Conservation (phyloP, 1,140 invertebrate genomes). For the Brachionus asplanchnoidis region DNA sequence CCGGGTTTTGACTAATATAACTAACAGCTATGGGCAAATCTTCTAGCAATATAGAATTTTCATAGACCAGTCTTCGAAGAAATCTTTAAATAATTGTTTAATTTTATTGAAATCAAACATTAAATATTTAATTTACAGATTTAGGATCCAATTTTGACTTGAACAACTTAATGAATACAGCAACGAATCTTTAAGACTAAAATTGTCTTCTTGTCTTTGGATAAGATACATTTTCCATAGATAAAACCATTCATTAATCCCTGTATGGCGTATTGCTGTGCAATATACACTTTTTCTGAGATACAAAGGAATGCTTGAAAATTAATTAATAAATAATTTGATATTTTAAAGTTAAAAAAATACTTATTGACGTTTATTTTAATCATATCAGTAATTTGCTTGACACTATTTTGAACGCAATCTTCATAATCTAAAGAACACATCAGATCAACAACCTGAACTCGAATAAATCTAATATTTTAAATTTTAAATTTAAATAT, state of each 20-base stretch:
- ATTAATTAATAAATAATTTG: not conserved
- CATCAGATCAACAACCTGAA: slow-evolving; percentile 25
- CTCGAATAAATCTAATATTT: not conserved
- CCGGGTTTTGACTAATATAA: slow-evolving; percentile 34
- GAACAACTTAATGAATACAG: slow-evolving; percentile 34
- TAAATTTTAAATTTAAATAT: not conserved
- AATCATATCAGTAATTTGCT: slow-evolving; percentile 33
- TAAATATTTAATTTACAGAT: not conserved
- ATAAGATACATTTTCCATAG: slow-evolving; percentile 12
- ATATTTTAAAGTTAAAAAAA: not conserved
- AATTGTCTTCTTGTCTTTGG: not conserved
- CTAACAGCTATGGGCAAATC: not conserved
- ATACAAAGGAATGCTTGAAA: slow-evolving; percentile 31
- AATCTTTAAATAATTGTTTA: not conserved
- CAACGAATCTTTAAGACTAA: not conserved
- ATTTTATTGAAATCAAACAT: not conserved
- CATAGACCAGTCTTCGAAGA: slow-evolving; percentile 23
- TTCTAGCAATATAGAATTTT: not conserved
- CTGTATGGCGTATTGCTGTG: slow-evolving; percentile 34
- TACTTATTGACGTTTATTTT: slow-evolving; percentile 40
- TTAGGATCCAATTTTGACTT: slow-evolving; percentile 36
- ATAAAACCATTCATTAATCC: slow-evolving; percentile 39
- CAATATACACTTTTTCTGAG: slow-evolving; percentile 38
- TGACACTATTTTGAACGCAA: slow-evolving; percentile 40
- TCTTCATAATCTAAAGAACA: slow-evolving; percentile 35